Evolutionary conservation across 2,797 vertebrate species (phyloP).

Genomic region (Acipenser oxyrinchus): DNA sequence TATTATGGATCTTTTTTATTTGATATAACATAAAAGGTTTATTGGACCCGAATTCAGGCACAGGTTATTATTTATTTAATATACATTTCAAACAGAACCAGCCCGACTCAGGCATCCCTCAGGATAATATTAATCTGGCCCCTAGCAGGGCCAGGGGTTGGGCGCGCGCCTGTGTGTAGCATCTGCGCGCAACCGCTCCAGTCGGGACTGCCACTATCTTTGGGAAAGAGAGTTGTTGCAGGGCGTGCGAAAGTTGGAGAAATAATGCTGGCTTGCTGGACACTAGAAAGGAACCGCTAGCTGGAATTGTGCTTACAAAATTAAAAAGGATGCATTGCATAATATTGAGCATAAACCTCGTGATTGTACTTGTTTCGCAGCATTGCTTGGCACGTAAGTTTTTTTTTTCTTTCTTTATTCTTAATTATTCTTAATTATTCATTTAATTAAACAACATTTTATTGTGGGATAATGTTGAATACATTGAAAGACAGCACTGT

Average conservation of each 20-base stretch:
- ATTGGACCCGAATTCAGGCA: no score
- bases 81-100: no score
- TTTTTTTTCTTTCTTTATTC: slow-evolving; percentile 1
- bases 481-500: no score
- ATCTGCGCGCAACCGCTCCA: slow-evolving; percentile 59
- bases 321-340: slow-evolving; percentile 59
- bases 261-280: slow-evolving; percentile 42
- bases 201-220: slow-evolving; percentile 51
- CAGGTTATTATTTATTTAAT: no score
- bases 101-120: no score
- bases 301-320: slow-evolving; percentile 20
- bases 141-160: background rate
- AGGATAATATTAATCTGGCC: no score
- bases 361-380: slow-evolving; percentile 55
- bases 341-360: slow-evolving; percentile 59
- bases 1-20: no score
- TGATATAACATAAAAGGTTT: no score
- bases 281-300: slow-evolving; percentile 28
- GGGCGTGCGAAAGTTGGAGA: slow-evolving; percentile 59
- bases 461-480: no score
- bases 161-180: slow-evolving; percentile 56
- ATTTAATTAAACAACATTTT: no score
- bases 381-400: slow-evolving; percentile 69
- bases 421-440: no score
- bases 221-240: slow-evolving; percentile 59